Conservation (phyloP, 2,888 invertebrate genomes). For the Clusia tigrina region DNA sequence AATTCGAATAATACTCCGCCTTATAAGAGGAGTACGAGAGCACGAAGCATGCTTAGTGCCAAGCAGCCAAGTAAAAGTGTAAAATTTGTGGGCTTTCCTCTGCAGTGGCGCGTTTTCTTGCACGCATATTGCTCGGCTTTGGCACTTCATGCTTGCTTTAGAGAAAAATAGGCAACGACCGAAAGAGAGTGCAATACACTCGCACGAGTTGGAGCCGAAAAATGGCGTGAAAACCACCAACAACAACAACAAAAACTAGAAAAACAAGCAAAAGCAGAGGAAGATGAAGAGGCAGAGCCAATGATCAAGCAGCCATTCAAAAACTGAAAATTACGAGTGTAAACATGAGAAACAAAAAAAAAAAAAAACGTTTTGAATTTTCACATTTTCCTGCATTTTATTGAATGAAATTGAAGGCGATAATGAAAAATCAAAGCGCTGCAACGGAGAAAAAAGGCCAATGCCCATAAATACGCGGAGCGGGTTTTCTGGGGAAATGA, state of each 20-base stretch:
- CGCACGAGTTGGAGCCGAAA: background rate
- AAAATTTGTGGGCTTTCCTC: conserved; percentile 7
- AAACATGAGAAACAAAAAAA: background rate
- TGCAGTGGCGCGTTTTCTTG: background rate
- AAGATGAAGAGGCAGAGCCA: background rate
- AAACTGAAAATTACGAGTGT: background rate
- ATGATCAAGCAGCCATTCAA: no score
- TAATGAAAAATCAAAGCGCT: no score
- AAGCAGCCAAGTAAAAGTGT: conserved; percentile 5
- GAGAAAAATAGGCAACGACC: background rate
- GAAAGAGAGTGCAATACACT: conserved; percentile 7
- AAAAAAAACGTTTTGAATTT: no score
- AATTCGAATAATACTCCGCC: background rate
- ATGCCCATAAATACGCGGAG: no score
- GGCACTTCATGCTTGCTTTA: background rate
- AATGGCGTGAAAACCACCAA: background rate
- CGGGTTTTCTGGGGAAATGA: no score
- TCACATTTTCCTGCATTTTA: no score
- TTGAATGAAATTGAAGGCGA: background rate
- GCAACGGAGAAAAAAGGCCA: no score
- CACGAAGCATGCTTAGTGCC: background rate
- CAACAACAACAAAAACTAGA: background rate
- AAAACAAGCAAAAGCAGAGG: background rate
- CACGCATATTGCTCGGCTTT: conserved; percentile 4
- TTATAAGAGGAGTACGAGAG: background rate